Conservation (phyloP, 2,113 vertebrate species). For the Sakesphorus luctuosus region DNA sequence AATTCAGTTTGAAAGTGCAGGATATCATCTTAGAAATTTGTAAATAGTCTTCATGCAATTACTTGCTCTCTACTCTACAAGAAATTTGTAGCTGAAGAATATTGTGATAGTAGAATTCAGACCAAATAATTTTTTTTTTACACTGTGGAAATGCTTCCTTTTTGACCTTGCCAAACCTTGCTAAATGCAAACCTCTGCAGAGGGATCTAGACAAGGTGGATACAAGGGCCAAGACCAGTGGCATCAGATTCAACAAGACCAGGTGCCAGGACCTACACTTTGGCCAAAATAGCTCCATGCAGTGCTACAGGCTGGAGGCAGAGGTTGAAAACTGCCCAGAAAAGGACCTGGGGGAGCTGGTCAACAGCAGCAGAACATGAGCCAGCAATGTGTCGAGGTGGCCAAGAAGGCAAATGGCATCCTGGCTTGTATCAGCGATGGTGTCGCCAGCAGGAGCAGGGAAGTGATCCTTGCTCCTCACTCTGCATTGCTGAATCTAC, state of each 20-base stretch:
- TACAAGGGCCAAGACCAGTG: rapidly evolving
- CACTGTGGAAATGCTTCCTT: neutral
- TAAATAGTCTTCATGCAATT: neutral
- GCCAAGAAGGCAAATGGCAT: neutral
- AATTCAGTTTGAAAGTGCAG: neutral
- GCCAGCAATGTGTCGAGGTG: neutral
- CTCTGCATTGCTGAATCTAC: rapidly evolving
- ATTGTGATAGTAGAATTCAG: neutral
- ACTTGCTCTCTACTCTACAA: neutral
- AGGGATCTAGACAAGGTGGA: neutral
- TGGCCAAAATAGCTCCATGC: neutral
- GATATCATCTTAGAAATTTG: neutral
- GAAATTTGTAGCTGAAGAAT: neutral
- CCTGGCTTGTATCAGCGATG: neutral
- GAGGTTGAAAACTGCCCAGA: neutral
- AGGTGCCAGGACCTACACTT: neutral
- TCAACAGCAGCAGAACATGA: neutral
- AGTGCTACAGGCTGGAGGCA: neutral
- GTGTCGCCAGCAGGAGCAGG: neutral
- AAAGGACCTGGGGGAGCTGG: neutral
- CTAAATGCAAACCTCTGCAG: neutral
- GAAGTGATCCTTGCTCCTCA: rapidly evolving
- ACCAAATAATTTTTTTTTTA: neutral
- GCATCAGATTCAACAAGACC: no score
- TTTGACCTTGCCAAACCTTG: neutral